Evolutionary conservation across 2,888 invertebrate genomes (phyloP).

Genomic region (Xestia ashworthii): DNA sequence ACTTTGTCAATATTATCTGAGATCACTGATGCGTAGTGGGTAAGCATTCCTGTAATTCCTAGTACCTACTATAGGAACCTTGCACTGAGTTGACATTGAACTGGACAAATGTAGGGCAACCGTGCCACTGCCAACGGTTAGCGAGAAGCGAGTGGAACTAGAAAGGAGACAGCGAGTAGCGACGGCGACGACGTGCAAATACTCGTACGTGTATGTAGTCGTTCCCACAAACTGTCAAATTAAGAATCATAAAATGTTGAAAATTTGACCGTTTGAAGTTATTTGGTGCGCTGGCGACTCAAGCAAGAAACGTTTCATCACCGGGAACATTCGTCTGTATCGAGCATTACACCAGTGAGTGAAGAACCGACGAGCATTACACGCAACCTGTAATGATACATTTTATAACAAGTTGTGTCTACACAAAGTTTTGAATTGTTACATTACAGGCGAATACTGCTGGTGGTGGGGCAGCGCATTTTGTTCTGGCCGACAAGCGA

Average conservation of each 20-base stretch:
- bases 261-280: too few species aligned
- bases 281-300: too few species aligned
- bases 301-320: too few species aligned
- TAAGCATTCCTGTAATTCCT: neutral
- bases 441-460: neutral
- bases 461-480: neutral
- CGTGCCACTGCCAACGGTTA: too few species aligned
- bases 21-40: neutral
- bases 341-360: neutral
- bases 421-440: neutral
- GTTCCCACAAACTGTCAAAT: too few species aligned
- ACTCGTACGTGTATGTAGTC: too few species aligned
- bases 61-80: too few species aligned
- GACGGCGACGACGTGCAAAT: too few species aligned
- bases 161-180: too few species aligned
- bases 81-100: neutral
- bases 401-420: neutral
- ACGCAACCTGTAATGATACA: neutral
- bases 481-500: neutral
- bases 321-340: neutral
- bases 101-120: neutral
- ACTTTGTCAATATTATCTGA: neutral
- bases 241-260: too few species aligned
- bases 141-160: too few species aligned
- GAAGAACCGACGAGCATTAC: neutral